phyloP scores from a whole-genome alignment of 2,797 vertebrate species.

The Gallinago nigripennis region DNA sequence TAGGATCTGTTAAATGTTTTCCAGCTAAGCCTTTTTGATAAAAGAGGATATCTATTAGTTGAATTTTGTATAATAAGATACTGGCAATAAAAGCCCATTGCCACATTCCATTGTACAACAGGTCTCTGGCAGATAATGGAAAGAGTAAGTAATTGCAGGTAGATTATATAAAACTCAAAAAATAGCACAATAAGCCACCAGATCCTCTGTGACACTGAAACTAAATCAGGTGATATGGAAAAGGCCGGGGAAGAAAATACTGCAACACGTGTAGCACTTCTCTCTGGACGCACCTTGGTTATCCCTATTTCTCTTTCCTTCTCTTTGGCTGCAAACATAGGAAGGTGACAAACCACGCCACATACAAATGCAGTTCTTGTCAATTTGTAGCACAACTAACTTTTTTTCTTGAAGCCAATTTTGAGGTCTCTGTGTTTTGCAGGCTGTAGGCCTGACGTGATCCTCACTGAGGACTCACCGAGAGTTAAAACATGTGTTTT shows the following conservation, averaged over 20 bases:
- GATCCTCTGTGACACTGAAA: background rate
- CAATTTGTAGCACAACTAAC: background rate
- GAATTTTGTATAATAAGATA: conserved; percentile 1
- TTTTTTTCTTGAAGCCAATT: background rate
- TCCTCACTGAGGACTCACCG: background rate
- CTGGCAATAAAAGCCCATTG: background rate
- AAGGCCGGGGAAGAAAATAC: background rate
- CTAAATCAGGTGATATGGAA: background rate
- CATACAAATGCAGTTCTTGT: background rate
- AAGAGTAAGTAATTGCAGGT: background rate
- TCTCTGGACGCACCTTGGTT: background rate
- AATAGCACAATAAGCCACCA: background rate
- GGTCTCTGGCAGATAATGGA: background rate
- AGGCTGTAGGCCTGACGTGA: background rate
- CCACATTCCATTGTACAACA: background rate
- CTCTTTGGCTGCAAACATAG: background rate
- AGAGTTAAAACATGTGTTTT: background rate
- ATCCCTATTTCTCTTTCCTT: background rate
- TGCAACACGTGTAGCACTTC: background rate
- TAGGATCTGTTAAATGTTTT: conserved; percentile 1
- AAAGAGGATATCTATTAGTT: conserved; percentile 7
- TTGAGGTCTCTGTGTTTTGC: background rate
- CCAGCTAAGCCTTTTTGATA: background rate
- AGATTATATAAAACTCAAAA: background rate
- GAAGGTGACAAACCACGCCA: background rate